A percentile compares a stretch with the other conserved stretches of the same genome.
Conservation (phyloP, 2,888 invertebrate species). For the Meiosimyza decipiens region DNA sequence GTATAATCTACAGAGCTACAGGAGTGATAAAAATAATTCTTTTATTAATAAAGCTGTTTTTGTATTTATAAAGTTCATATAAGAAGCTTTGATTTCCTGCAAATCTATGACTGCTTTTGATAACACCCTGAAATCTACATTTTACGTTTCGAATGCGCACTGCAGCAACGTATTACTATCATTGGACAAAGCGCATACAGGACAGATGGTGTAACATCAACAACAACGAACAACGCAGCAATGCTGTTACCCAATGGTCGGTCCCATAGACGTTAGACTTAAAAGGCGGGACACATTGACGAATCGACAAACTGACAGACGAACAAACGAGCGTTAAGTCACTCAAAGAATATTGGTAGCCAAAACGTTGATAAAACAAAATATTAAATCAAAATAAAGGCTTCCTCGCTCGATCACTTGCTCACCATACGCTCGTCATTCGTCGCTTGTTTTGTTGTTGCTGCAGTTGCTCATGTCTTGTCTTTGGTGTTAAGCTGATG, state of each 20-base stretch:
- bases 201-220: constrained; percentile 15
- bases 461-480: constrained; percentile 6
- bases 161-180: constrained; percentile 24
- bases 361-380: constrained; percentile 46
- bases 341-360: constrained; percentile 20
- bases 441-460: constrained; percentile 13
- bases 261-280: constrained; percentile 11
- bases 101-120: no score
- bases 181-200: no score
- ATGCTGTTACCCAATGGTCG: constrained; percentile 6
- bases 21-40: no score
- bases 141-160: constrained; percentile 6
- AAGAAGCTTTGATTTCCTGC: no score
- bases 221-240: constrained; percentile 17
- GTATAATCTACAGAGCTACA: no score
- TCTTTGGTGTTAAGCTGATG: constrained; percentile 31
- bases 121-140: not conserved
- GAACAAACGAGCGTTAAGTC: constrained; percentile 6
- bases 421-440: not conserved
- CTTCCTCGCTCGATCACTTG: constrained; percentile 22
- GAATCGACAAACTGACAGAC: constrained; percentile 25
- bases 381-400: constrained; percentile 50
- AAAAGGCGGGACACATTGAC: constrained; percentile 18
- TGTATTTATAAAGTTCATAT: no score
- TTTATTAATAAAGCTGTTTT: no score